Evolutionary conservation across 2,797 vertebrate species (phyloP), one percentile per base, ranked within the genome.

Genomic region (Gallinago nigripennis): DNA sequence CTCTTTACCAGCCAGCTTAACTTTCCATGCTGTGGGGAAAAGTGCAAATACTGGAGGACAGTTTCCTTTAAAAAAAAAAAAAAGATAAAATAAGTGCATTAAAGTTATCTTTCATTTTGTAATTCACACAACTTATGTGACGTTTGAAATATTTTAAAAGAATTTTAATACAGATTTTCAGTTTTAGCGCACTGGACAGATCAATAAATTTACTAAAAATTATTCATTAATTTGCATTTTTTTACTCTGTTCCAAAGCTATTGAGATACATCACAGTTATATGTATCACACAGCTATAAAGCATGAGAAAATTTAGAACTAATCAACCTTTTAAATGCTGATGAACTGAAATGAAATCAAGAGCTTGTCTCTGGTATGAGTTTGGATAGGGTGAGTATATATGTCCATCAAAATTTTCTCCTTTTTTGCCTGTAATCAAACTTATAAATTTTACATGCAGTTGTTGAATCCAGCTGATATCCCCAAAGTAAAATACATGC

Each of bases 381-480:
- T 85, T 63, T 72, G 60, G 6, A 4, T 33, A 51, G 30, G 41
- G 31, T n/a, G 31, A 12, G 10, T 21, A 5, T 8, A 9, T 30
- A 8, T 0, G 2, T 45, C 48, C 48, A 45, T 46, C 11, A 53
- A 23, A 51, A 21, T 41, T 35, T 82, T 70, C 56, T 65, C 64
- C 15, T 82, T 41, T 57, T 39, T 28, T 3, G 2, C 35, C 70
- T 90, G 19, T 60, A 50, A 81, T 43, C 48, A 68, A 31, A n/a
- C 3, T 76, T 33, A 13, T 0, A 33, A 0, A 50, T 72, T 41
- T 72, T 37, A 14, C 13, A 11, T 45, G 56, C n/a, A 23, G 43
- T 17, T 65, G n/a, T 35, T 48, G 37, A 65, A 20, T 31, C 16
- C 30, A 33, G 8, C 31, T 73, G 68, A 70, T 68, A 60, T 6